Conservation (phyloP, 2,113 vertebrate species). For the Cyanistes caeruleus region DNA sequence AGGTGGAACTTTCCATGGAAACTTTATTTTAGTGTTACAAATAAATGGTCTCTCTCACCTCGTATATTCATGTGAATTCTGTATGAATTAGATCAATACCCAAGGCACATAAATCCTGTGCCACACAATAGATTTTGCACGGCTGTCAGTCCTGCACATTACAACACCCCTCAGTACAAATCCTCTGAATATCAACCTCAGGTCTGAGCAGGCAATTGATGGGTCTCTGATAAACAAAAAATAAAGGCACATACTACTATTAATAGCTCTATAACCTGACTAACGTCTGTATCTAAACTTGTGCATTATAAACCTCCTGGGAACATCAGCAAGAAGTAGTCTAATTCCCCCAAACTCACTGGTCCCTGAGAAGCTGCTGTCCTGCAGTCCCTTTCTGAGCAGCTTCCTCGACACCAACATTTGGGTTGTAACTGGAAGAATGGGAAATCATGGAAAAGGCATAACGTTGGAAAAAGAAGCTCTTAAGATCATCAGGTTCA, state of each 20-base stretch:
- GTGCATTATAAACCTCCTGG: background rate
- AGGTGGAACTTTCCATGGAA: background rate
- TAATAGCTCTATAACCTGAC: background rate
- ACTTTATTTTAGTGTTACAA: background rate
- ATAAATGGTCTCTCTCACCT: background rate
- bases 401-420: accelerated
- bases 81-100: background rate
- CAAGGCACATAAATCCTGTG: background rate
- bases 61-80: background rate
- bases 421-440: background rate
- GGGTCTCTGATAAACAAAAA: background rate
- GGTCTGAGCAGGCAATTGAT: background rate
- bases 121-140: accelerated
- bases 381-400: background rate
- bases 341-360: background rate
- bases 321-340: background rate
- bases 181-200: background rate
- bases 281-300: background rate
- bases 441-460: background rate
- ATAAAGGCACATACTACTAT: background rate
- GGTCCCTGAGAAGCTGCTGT: background rate
- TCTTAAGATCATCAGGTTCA: background rate
- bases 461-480: background rate
- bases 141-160: background rate
- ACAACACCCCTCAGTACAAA: background rate